phyloP scores from a whole-genome alignment of 2,888 invertebrate genomes.

The Pachycephus smyrnensis region DNA sequence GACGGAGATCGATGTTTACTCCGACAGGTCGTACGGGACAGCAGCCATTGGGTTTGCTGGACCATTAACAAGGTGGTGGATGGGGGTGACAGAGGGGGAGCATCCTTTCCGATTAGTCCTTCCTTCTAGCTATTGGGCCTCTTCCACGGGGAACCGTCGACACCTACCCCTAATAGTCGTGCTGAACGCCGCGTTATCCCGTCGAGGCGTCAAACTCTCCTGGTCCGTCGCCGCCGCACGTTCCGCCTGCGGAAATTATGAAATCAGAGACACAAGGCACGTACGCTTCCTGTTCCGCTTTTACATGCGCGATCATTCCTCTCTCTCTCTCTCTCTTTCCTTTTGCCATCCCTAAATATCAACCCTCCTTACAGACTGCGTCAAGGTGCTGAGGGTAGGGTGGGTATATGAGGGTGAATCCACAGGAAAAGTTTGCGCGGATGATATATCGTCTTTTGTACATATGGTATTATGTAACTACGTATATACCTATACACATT shows the following conservation, averaged over 20 bases:
- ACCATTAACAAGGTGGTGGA: constrained; percentile 19
- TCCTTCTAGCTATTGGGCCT: constrained; percentile 8
- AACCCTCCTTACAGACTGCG: constrained; percentile 1
- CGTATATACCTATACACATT: too few relatives aligned
- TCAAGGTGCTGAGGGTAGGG: background rate
- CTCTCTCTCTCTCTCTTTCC: constrained; percentile 17
- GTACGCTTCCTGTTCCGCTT: constrained; percentile 44
- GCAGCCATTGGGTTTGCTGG: constrained; percentile 7
- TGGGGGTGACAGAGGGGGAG: background rate
- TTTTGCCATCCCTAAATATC: constrained; percentile 23
- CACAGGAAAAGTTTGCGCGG: constrained; percentile 38
- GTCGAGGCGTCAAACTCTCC: constrained; percentile 5
- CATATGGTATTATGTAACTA: background rate
- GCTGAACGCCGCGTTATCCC: background rate
- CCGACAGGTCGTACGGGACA: constrained; percentile 7
- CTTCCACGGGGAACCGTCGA: background rate
- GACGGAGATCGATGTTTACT: constrained; percentile 8
- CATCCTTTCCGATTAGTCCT: constrained; percentile 9
- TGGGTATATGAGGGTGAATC: background rate
- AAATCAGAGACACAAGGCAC: constrained; percentile 66
- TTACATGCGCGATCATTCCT: constrained; percentile 33
- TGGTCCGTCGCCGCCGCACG: constrained; percentile 32
- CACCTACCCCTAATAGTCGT: background rate
- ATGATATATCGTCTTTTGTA: constrained; percentile 45
- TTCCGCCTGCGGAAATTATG: constrained; percentile 65